Evolutionary conservation across 2,113 vertebrate genomes (phyloP), one percentile per base, ranked within the genome.

Genomic region (Macrotus californicus): DNA sequence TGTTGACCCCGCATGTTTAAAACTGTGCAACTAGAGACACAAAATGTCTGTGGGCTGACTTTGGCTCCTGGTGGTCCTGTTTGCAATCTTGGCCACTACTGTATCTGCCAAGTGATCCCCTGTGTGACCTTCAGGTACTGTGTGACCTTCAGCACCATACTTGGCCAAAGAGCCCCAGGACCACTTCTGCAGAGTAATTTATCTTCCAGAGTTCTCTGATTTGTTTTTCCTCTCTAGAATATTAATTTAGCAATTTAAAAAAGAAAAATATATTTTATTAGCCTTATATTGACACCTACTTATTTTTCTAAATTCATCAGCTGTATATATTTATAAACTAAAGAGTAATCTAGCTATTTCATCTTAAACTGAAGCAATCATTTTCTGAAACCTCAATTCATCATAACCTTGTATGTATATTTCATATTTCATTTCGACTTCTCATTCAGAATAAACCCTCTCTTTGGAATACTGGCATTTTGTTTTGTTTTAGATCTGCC

Each of bases 381-480:
- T 87, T 91, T 70, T 85, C 81, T 92, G 87, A 96, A 96, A 92
- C 43, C 89, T 89, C 85, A 97, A 52, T 96, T 89, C 48, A 87
- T 93, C 24, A 7, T 91, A 91, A 52, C 24, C 94, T 93, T 85
- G 64, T 77, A 6, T 64, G 46, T 91, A 70, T 73, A 81, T 94
- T 96, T 92, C 54, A 87, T 92, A 73, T 93, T 96, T 92, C 54
- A 93, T 94, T 96, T 77, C 92, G 95, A 75, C 59, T 94, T 95
- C 79, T 82, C 43, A 70, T 95, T 95, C 50, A 86, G 21, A 72
- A 82, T 79, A 88, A 87, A 94, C 31, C 81, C 72, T 97, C 31
- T 91, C 88, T 97, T 91, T 94, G 92, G 97, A 98, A 96, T 97
- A 97, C 94, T 97, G 94, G 95, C 94, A 97, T 97, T 97, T 97